Percentiles rank a stretch among this genome's conserved stretches.
Evolutionary conservation across 2,113 vertebrate species (phyloP).

Genomic region (Panurus biarmicus): DNA sequence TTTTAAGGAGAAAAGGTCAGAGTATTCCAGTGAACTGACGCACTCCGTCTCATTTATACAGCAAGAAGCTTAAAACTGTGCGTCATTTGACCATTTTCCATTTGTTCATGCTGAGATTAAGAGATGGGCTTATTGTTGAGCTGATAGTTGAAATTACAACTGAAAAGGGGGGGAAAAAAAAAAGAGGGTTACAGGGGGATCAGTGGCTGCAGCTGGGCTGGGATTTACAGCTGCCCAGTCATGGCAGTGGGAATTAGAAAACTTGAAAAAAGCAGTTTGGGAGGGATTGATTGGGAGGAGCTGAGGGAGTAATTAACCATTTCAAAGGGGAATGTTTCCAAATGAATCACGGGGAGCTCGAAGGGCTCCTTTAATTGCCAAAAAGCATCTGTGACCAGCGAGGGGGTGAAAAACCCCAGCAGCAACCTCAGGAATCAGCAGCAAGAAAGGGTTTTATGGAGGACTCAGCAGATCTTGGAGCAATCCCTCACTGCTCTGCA

Average conservation of each 20-base stretch:
- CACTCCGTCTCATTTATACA: constrained; percentile 64
- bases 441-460: neutral
- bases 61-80: constrained; percentile 63
- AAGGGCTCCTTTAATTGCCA: neutral
- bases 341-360: neutral
- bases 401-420: neutral
- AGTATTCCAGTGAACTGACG: constrained; percentile 69
- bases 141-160: constrained; percentile 67
- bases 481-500: neutral
- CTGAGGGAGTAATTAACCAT: neutral
- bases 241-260: constrained; percentile 20
- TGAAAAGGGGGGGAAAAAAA: neutral
- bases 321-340: neutral
- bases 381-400: neutral
- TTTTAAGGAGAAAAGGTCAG: constrained; percentile 72
- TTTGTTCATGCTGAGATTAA: constrained; percentile 69
- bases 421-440: neutral
- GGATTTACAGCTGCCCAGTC: constrained; percentile 38
- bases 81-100: constrained; percentile 71
- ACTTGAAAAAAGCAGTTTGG: constrained; percentile 11
- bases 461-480: neutral
- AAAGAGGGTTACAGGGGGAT: constrained; percentile 38
- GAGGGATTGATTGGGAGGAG: neutral
- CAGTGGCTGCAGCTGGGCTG: constrained; percentile 42
- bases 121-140: constrained; percentile 63